Evolutionary conservation across 2,888 invertebrate genomes (phyloP).

Genomic region (Aromia moschata): DNA sequence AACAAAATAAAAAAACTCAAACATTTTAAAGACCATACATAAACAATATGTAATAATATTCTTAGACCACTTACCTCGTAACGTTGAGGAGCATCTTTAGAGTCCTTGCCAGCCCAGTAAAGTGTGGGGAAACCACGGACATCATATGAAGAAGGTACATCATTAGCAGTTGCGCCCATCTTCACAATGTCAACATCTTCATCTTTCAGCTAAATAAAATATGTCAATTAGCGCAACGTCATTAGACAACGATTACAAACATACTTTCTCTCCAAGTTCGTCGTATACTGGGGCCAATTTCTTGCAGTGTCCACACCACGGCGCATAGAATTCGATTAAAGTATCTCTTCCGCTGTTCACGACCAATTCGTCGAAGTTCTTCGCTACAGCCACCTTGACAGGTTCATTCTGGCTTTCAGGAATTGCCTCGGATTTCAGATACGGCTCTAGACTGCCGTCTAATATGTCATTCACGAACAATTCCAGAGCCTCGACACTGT

Average conservation of each 20-base stretch:
- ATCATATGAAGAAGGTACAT: slow-evolving; percentile 90
- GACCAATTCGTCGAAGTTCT: slow-evolving; percentile 96
- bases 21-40: too few relatives aligned
- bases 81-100: slow-evolving; percentile 78
- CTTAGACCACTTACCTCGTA: slow-evolving; percentile 76
- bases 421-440: slow-evolving; percentile 93
- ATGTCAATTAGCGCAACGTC: neutral
- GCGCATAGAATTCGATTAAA: slow-evolving; percentile 97
- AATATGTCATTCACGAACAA: slow-evolving; percentile 85
- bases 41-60: neutral
- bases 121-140: slow-evolving; percentile 98
- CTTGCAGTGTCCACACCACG: slow-evolving; percentile 99
- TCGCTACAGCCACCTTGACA: slow-evolving; percentile 91
- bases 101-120: slow-evolving; percentile 91
- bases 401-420: slow-evolving; percentile 86
- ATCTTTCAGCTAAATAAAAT: slow-evolving; percentile 56
- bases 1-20: too few relatives aligned
- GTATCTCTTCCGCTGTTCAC: slow-evolving; percentile 91
- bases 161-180: slow-evolving; percentile 98
- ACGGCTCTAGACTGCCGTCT: slow-evolving; percentile 86
- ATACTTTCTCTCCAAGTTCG: slow-evolving; percentile 87
- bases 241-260: slow-evolving; percentile 15
- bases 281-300: slow-evolving; percentile 93
- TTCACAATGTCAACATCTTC: slow-evolving; percentile 95
- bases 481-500: slow-evolving; percentile 83